Base-by-base conservation (phyloP, 2,797 vertebrate species). In the Rachycentron canadum region DNA sequence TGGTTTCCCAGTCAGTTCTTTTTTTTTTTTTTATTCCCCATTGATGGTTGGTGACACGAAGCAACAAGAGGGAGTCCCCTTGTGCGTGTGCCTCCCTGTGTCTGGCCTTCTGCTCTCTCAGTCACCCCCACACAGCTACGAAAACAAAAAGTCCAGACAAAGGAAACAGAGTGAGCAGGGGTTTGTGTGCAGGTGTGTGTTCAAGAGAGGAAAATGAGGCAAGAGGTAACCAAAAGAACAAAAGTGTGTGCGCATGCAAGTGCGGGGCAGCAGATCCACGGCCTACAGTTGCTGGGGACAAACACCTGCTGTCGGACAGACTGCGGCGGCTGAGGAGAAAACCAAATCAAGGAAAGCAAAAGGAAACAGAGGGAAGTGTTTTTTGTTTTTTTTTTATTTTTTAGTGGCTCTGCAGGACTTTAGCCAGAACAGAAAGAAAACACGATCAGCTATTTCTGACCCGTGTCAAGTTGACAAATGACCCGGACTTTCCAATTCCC, bases 131-230 rank as follows among this genome's bases (percentile, higher is more conserved):
- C 84, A 81, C 87, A 91, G 86, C 89, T 86, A 89, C 45, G 53
- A 74, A 79, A 92, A 92, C 84, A 90, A 69, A 90, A 69, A 53
- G 73, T 55, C 68, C 36, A 60, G 72, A 83, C 43, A 75, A 84
- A 66, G 55, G 49, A 64, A 70, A 75, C 36, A 19, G 10, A 25
- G 32, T 4, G 8, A 23, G 49, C 16, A 13, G 25, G n/a, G 25
- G 7, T 62, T 6, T 68, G 58, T 74, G 68, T 45, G 63, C 8
- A 50, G 23, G 62, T 59, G 40, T 26, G 64, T 57, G 34, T 26
- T 68, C 8, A 66, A 69, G 25, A 26, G 59, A 43, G 55, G 56
- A 57, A 67, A 75, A 80, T 12, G 14, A 73, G 65, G 61, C 49
- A 34, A 59, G 13, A 75, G 71, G 68, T 69, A 77, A 83, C 55